Percentiles rank a stretch among this genome's conserved stretches.
Conservation (phyloP, 2,113 vertebrate species). For the Falco punctatus region DNA sequence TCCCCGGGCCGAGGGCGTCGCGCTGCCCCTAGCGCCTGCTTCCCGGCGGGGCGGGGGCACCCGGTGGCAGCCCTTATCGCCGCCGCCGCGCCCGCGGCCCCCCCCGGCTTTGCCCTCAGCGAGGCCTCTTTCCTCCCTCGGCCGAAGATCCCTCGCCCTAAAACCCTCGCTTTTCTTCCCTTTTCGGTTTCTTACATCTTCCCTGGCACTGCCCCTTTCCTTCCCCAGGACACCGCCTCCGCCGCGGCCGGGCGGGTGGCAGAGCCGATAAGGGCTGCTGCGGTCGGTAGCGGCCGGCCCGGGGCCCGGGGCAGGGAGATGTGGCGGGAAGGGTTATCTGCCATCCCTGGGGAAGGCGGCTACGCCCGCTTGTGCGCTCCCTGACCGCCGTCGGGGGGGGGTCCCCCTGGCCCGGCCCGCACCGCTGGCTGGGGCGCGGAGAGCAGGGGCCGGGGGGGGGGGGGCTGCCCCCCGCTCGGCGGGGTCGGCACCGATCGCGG, state of each 20-base stretch:
- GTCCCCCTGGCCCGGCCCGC: background rate
- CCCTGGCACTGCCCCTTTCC: slow-evolving; percentile 16
- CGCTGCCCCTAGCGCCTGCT: background rate
- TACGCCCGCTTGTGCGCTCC: rapidly evolving
- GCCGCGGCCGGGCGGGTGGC: background rate
- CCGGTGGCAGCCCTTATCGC: background rate
- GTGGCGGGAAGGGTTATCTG: background rate
- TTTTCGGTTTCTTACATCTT: too few relatives aligned
- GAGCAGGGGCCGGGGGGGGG: too few relatives aligned
- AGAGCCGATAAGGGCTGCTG: background rate
- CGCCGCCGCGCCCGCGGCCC: background rate
- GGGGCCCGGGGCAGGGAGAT: rapidly evolving
- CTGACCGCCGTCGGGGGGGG: rapidly evolving
- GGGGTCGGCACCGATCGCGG: too few relatives aligned
- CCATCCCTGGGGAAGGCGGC: background rate
- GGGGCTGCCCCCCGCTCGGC: too few relatives aligned
- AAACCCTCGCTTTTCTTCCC: background rate
- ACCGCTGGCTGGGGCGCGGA: rapidly evolving
- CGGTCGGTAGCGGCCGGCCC: rapidly evolving
- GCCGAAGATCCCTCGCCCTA: background rate
- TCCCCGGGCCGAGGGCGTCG: background rate
- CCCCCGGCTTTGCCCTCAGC: background rate
- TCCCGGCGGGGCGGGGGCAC: background rate
- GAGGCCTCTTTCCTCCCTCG: background rate
- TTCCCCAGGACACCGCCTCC: slow-evolving; percentile 15